Conservation (phyloP, 1,140 invertebrate species). For the Neodiprion fabricii region DNA sequence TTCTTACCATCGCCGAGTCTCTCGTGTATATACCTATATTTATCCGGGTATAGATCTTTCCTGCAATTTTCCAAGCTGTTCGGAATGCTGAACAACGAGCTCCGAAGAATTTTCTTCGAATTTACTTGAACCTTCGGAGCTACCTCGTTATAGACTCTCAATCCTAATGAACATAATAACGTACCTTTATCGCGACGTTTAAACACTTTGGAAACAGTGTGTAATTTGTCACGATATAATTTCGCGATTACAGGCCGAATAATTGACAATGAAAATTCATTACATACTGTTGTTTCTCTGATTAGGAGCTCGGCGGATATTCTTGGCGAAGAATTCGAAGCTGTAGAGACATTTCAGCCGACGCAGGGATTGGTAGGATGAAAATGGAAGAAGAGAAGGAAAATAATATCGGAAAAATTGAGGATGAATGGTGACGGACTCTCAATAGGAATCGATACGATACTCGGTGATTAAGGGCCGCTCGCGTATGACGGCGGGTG, state of each 20-base stretch:
- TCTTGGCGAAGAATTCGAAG: not conserved
- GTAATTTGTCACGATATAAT: constrained; percentile 23
- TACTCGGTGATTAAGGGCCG: not conserved
- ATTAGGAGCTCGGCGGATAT: not conserved
- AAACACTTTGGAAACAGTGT: constrained; percentile 31
- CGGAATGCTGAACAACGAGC: not conserved
- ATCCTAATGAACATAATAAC: not conserved
- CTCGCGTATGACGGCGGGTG: constrained; percentile 7
- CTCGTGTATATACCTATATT: no score
- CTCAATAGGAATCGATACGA: constrained; percentile 16
- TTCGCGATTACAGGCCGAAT: constrained; percentile 26
- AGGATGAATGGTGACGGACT: constrained; percentile 15
- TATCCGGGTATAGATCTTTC: not conserved
- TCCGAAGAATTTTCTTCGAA: no score
- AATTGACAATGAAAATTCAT: constrained; percentile 27
- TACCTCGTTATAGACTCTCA: not conserved
- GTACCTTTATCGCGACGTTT: constrained; percentile 26
- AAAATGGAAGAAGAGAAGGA: constrained; percentile 11
- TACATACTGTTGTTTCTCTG: not conserved
- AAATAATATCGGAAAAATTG: constrained; percentile 15
- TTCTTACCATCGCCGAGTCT: not conserved
- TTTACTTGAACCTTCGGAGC: no score
- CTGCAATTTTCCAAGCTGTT: not conserved
- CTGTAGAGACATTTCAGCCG: no score
- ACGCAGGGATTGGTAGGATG: not conserved